Conservation (phyloP, 2,113 vertebrate genomes). For the Camelus dromedarius region DNA sequence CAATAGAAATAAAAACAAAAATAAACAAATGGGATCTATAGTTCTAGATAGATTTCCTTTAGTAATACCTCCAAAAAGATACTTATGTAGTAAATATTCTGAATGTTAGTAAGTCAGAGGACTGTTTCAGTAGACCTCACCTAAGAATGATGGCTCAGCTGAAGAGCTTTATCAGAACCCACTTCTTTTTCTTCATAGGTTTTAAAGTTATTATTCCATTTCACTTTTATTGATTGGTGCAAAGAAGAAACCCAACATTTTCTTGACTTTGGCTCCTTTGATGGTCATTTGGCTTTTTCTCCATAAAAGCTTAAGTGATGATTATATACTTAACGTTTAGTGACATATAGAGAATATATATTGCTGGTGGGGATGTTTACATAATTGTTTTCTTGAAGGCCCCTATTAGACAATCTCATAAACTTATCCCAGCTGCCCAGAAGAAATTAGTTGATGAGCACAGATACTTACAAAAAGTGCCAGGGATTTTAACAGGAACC, state of each 20-base stretch:
- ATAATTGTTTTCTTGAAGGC: background rate
- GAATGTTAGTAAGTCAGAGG: background rate
- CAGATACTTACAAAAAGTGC: background rate
- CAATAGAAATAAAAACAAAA: too few relatives aligned
- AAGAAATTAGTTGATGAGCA: background rate
- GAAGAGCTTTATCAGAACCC: background rate
- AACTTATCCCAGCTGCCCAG: background rate
- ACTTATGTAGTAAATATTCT: slow-evolving; percentile 15
- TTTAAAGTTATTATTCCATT: background rate
- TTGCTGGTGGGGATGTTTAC: background rate
- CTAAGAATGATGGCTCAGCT: background rate
- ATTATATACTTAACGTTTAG: background rate
- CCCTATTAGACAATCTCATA: slow-evolving; percentile 24
- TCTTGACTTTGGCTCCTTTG: background rate
- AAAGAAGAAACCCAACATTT: background rate
- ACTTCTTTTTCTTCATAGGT: background rate
- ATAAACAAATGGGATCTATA: background rate
- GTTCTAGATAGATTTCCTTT: background rate
- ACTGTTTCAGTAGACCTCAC: background rate
- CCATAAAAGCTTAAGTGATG: background rate
- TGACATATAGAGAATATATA: background rate
- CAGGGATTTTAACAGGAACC: background rate
- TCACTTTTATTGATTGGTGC: background rate
- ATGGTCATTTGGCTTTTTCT: background rate
- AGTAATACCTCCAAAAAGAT: background rate